Conservation (phyloP, 2,113 vertebrate genomes). For the Albula goreensis region DNA sequence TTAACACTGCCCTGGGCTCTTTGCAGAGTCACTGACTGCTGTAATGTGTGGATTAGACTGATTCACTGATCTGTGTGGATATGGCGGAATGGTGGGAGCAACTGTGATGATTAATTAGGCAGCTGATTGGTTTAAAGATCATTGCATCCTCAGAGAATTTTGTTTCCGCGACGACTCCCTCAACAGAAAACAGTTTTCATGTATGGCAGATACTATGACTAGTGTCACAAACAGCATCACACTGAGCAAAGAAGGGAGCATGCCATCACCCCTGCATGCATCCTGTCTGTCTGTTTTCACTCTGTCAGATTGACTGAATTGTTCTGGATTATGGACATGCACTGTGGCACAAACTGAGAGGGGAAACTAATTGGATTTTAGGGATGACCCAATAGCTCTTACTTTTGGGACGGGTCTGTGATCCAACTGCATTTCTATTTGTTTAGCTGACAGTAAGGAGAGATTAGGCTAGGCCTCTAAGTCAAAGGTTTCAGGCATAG, state of each 20-base stretch:
- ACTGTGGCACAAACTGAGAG: too few relatives aligned
- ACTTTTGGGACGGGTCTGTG: too few relatives aligned
- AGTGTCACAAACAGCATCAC: neutral
- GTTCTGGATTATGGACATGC: too few relatives aligned
- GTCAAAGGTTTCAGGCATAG: neutral
- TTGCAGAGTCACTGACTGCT: neutral
- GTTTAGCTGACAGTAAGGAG: too few relatives aligned
- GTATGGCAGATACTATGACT: neutral
- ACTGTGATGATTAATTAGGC: neutral
- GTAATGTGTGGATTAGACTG: neutral
- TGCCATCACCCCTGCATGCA: too few relatives aligned
- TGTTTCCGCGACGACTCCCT: neutral
- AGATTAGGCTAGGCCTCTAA: too few relatives aligned
- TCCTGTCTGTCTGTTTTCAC: too few relatives aligned
- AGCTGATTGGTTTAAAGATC: neutral
- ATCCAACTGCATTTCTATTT: too few relatives aligned
- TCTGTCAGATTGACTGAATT: too few relatives aligned
- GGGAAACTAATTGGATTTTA: too few relatives aligned
- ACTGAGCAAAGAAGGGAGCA: neutral
- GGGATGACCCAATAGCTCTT: too few relatives aligned
- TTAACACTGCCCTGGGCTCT: neutral
- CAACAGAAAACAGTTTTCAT: neutral
- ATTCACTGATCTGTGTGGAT: neutral
- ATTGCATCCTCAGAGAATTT: neutral
- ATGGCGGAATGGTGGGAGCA: neutral